A percentile compares a stretch with the other conserved stretches of the same genome.
Conservation (phyloP, 2,888 invertebrate species). For the Metacarcinus magister region DNA sequence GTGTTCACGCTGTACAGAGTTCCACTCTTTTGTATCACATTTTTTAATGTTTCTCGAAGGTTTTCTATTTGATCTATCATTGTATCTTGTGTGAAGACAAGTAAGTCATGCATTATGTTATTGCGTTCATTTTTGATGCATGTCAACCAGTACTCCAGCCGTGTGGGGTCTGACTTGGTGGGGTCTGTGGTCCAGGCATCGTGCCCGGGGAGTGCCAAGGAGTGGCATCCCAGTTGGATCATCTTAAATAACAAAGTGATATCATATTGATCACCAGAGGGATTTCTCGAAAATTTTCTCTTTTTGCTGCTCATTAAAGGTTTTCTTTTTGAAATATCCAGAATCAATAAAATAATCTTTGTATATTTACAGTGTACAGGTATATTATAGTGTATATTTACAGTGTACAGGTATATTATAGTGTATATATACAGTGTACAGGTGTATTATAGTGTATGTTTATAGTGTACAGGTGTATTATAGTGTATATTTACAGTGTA, state of each 20-base stretch:
- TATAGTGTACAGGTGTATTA: no score
- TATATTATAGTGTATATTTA: no score
- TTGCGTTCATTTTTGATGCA: constrained; percentile 63
- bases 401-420: no score
- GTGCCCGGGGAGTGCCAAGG: constrained; percentile 22
- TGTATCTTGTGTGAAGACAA: background rate
- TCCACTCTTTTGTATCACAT: constrained; percentile 14
- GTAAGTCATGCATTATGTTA: constrained; percentile 19
- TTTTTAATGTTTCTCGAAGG: constrained; percentile 20
- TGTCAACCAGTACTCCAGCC: constrained; percentile 67
- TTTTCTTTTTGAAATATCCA: no score
- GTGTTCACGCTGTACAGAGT: constrained; percentile 17
- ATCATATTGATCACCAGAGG: constrained; percentile 61
- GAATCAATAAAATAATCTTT: no score
- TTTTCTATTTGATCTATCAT: constrained; percentile 51
- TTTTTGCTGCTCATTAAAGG: background rate
- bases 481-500: no score
- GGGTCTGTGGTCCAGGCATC: no score
- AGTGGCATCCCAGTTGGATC: constrained; percentile 54
- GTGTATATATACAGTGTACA: no score
- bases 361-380: no score
- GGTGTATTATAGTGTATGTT: no score
- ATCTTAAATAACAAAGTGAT: constrained; percentile 56
- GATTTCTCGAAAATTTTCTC: constrained; percentile 54
- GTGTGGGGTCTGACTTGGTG: background rate